phyloP scores from a whole-genome alignment of 2,797 vertebrate species.

The Tragelaphus oryx region DNA sequence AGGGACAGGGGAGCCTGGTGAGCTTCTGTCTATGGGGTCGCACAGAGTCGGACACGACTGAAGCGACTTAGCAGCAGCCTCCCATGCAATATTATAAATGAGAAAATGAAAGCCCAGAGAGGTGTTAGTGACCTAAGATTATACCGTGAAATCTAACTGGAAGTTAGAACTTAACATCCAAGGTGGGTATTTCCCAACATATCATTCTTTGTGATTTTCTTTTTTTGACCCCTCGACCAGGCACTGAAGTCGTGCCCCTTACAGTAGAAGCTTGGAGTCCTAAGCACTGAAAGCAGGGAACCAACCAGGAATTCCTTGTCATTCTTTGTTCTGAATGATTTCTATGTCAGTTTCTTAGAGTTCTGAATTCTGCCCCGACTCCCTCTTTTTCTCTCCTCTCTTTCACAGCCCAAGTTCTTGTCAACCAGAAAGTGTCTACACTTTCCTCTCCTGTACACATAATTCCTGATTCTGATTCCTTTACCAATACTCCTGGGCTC shows the following conservation, averaged over 20 bases:
- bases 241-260: not conserved
- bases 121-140: not conserved
- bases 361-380: not conserved
- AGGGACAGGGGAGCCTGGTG: no score
- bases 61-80: no score
- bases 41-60: no score
- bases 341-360: not conserved
- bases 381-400: not conserved
- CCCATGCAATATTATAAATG: not conserved
- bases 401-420: not conserved
- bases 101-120: not conserved
- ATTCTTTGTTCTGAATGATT: not conserved
- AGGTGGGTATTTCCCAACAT: not conserved
- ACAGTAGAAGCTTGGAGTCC: not conserved
- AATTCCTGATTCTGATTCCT: not conserved
- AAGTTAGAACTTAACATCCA: not conserved
- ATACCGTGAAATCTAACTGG: not conserved
- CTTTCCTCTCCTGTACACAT: not conserved
- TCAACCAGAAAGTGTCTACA: not conserved
- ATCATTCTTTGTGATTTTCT: not conserved
- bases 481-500: no score
- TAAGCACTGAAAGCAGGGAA: not conserved
- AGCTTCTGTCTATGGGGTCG: no score
- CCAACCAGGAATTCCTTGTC: not conserved
- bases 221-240: not conserved